phyloP scores from a whole-genome alignment of 35 echinoderm and acorn worm species.

The Amphiura filiformis region DNA sequence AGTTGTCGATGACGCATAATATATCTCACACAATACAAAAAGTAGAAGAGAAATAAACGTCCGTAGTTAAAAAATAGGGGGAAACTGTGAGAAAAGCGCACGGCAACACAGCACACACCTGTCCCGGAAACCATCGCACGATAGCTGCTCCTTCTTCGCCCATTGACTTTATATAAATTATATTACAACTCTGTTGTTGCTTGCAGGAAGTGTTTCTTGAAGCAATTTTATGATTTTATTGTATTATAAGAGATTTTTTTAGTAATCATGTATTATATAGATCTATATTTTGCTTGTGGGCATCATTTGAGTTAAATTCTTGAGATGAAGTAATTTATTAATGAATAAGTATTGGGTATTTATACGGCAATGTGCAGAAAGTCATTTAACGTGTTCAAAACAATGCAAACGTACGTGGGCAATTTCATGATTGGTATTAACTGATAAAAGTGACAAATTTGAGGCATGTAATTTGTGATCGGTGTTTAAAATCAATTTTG shows the following conservation, averaged over 20 bases:
- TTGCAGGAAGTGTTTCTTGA: not conserved
- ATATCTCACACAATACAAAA: not conserved
- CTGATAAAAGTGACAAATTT: no score
- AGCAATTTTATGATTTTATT: constrained; percentile 15
- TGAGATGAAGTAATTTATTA: no score
- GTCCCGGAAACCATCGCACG: not conserved
- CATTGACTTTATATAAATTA: constrained; percentile 6
- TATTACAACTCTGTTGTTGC: not conserved
- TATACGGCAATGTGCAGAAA: no score
- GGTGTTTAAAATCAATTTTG: no score
- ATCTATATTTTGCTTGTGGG: constrained; percentile 9
- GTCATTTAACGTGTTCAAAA: no score
- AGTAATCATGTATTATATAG: not conserved
- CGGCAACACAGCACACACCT: not conserved
- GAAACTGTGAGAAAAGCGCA: not conserved
- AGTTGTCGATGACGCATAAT: not conserved
- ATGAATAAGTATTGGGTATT: no score
- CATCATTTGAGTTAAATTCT: not conserved
- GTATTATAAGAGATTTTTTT: not conserved
- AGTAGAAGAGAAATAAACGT: constrained; percentile 2
- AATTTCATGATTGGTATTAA: no score
- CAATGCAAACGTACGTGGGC: no score
- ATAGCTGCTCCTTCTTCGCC: not conserved
- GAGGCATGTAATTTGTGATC: no score
- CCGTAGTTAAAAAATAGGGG: constrained; percentile 1